Percentiles rank a stretch among this genome's conserved stretches.
phyloP scores from a whole-genome alignment of 2,797 vertebrate genomes.

The Poecilia velifera region DNA sequence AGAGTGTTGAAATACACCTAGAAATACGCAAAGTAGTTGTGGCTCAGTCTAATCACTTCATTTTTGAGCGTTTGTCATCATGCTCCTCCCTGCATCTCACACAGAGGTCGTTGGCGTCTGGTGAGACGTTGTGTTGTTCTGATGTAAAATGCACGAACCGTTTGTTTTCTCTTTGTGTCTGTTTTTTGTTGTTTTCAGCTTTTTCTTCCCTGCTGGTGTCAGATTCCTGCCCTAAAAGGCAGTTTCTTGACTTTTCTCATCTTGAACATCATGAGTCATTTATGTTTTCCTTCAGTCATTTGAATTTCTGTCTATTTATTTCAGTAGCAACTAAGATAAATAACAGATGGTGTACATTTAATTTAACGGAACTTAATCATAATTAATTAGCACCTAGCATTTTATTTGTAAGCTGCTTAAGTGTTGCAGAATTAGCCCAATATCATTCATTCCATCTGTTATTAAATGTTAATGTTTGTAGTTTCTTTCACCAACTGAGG shows the following conservation, averaged over 20 bases:
- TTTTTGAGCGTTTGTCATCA: constrained; percentile 2
- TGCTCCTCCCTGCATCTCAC: constrained; percentile 27
- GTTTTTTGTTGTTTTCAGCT: constrained; percentile 8
- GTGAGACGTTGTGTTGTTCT: constrained; percentile 6
- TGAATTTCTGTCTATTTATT: background rate
- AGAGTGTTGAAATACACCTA: background rate
- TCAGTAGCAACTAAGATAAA: no score
- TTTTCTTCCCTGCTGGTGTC: background rate
- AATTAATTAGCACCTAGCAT: background rate
- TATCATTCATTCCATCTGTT: background rate
- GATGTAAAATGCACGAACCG: constrained; percentile 56
- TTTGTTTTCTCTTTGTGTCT: constrained; percentile 18
- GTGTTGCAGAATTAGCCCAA: background rate
- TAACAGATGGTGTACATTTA: no score
- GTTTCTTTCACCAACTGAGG: background rate
- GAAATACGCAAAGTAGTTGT: background rate
- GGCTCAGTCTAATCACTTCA: background rate
- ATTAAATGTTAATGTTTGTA: background rate
- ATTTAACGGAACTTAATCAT: background rate
- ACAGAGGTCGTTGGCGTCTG: background rate
- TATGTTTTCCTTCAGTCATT: background rate
- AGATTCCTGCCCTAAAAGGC: background rate
- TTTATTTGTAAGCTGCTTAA: background rate
- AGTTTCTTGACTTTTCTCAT: background rate
- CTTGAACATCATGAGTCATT: background rate